phyloP scores from a whole-genome alignment of 2,888 invertebrate genomes.

The Drosophila heteroneura region DNA sequence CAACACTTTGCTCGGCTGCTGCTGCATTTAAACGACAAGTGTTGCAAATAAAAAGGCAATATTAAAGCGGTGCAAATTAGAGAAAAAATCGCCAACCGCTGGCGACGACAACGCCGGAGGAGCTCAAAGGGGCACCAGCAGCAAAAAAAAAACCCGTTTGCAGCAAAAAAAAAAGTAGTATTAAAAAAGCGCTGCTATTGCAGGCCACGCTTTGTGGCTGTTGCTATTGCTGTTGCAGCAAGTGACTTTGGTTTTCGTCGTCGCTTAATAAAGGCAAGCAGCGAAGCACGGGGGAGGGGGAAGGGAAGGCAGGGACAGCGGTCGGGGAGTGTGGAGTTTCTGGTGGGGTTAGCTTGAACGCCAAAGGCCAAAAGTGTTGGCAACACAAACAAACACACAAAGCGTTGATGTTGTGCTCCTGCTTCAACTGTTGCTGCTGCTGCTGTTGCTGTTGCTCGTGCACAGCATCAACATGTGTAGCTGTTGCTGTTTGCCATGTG shows the following conservation, averaged over 20 bases:
- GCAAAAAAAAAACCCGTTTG: conserved; percentile 70
- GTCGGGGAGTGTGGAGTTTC: not conserved
- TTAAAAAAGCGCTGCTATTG: conserved; percentile 69
- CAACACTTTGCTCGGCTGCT: conserved; percentile 71
- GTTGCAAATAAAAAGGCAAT: conserved; percentile 80
- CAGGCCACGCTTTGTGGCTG: conserved; percentile 55
- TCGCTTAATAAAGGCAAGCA: conserved; percentile 75
- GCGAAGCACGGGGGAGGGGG: conserved; percentile 21
- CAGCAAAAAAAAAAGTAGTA: conserved; percentile 57
- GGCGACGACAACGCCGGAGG: conserved; percentile 70
- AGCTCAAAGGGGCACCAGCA: conserved; percentile 34
- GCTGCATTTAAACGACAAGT: conserved; percentile 80
- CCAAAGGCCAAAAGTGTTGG: conserved; percentile 82
- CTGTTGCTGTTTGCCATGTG: conserved; percentile 32
- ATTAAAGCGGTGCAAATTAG: conserved; percentile 80
- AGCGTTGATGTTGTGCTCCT: conserved; percentile 52
- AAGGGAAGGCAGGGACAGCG: not conserved
- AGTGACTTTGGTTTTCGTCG: conserved; percentile 66
- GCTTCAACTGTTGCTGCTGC: conserved; percentile 24
- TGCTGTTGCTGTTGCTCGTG: conserved; percentile 45
- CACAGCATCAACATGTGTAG: conserved; percentile 67
- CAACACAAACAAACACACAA: conserved; percentile 69
- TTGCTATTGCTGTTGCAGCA: conserved; percentile 51
- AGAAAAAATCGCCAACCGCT: conserved; percentile 53
- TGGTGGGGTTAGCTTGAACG: conserved; percentile 72